Evolutionary conservation across 2,888 invertebrate genomes (phyloP).

Genomic region (Pseudococcus longispinus): DNA sequence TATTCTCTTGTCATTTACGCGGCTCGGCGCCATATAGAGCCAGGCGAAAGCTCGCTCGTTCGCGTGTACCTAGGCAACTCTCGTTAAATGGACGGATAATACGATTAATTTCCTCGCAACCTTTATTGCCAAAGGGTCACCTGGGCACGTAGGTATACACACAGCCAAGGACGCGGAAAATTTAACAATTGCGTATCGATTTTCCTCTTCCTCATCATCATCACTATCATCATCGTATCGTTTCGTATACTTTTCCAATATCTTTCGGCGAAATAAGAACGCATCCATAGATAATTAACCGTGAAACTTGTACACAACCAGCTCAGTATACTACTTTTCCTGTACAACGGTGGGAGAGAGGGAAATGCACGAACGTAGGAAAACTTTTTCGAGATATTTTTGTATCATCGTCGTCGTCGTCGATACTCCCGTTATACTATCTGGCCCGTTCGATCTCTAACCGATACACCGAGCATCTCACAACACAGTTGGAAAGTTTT

Average conservation of each 20-base stretch:
- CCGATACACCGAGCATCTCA: neutral
- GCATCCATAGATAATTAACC: neutral
- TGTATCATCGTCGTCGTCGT: neutral
- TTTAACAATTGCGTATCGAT: neutral
- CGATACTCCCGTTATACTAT: neutral
- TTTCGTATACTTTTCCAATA: neutral
- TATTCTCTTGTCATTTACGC: neutral
- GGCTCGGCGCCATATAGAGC: neutral
- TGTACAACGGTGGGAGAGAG: neutral
- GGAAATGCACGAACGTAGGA: neutral
- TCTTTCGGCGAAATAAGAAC: neutral
- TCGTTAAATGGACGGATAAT: neutral
- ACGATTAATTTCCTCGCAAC: neutral
- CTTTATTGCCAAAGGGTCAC: neutral
- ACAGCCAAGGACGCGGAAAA: neutral
- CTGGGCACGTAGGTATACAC: neutral
- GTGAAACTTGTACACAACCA: neutral
- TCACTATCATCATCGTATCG: no score
- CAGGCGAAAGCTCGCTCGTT: neutral
- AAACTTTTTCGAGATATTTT: constrained; percentile 4
- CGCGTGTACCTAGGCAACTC: neutral
- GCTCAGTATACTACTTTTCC: neutral
- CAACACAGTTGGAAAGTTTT: constrained; percentile 8
- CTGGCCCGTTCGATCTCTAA: constrained; percentile 6
- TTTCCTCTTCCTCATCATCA: no score